Percentiles rank a stretch among this genome's conserved stretches.
phyloP scores from a whole-genome alignment of 1,140 invertebrate genomes.

The Parasteatoda tepidariorum region DNA sequence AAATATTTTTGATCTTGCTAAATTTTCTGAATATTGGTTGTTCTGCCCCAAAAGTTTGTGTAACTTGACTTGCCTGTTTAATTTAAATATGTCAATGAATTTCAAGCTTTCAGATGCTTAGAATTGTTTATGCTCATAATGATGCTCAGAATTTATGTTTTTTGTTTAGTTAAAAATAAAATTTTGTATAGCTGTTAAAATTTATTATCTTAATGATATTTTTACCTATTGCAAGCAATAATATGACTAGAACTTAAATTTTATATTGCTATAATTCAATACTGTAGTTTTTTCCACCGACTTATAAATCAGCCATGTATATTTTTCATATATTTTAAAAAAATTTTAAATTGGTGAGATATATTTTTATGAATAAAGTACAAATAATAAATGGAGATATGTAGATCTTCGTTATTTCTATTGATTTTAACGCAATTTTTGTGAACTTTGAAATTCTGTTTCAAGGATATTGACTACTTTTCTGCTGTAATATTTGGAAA shows the following conservation, averaged over 20 bases:
- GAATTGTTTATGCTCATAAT: no score
- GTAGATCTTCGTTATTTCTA: not conserved
- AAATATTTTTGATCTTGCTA: no score
- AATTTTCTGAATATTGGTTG: no score
- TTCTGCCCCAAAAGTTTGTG: no score
- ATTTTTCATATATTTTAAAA: not conserved
- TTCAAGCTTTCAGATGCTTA: no score
- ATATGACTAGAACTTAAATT: not conserved
- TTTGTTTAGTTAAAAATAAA: no score
- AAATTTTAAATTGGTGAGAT: not conserved
- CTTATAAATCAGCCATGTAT: not conserved
- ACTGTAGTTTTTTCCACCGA: not conserved
- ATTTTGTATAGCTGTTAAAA: no score
- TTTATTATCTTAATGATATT: no score
- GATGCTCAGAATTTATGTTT: no score
- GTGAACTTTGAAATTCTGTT: not conserved
- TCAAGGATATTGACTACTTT: not conserved
- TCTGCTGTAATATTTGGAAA: not conserved
- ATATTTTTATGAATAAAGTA: not conserved
- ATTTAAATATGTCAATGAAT: no score
- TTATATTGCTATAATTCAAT: not conserved
- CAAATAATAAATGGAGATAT: not conserved
- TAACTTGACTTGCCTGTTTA: no score
- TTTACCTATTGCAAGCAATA: no score
- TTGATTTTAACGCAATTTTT: constrained; percentile 1